phyloP scores from a whole-genome alignment of 2,888 invertebrate genomes.

The Mystacides longicornis region DNA sequence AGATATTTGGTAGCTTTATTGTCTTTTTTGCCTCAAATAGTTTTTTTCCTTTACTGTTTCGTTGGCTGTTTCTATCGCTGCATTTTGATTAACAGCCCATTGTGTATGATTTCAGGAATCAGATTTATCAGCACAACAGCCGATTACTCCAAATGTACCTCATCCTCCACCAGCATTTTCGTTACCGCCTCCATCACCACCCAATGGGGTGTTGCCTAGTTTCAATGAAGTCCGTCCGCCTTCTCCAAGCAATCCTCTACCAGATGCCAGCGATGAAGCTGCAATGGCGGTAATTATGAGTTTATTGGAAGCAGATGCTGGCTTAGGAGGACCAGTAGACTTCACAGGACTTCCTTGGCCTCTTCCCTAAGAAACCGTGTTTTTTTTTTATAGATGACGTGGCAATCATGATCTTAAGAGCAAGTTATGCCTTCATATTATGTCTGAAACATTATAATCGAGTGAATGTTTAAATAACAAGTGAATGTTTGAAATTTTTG shows the following conservation, averaged over 20 bases:
- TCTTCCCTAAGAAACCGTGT: conserved; percentile 49
- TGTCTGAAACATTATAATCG: no score
- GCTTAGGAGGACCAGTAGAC: conserved; percentile 80
- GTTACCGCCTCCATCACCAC: not conserved
- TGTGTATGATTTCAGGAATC: not conserved
- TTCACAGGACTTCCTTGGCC: conserved; percentile 84
- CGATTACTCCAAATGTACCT: not conserved
- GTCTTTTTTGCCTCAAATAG: not conserved
- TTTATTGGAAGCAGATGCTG: conserved; percentile 81
- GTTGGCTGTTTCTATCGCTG: not conserved
- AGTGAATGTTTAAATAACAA: no score
- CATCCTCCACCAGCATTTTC: not conserved
- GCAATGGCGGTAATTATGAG: conserved; percentile 92
- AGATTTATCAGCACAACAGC: not conserved
- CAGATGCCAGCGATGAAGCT: conserved; percentile 77
- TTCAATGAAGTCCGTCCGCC: conserved; percentile 20
- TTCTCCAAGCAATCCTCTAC: not conserved
- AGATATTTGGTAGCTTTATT: not conserved
- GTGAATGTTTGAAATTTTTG: no score
- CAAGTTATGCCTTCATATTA: no score
- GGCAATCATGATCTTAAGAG: no score
- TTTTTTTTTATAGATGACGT: no score
- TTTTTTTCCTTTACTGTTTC: not conserved
- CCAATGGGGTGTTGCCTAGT: conserved; percentile 22
- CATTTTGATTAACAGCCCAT: not conserved